Base-by-base conservation (phyloP, 2,113 vertebrate genomes). In the Anseranas semipalmata region DNA sequence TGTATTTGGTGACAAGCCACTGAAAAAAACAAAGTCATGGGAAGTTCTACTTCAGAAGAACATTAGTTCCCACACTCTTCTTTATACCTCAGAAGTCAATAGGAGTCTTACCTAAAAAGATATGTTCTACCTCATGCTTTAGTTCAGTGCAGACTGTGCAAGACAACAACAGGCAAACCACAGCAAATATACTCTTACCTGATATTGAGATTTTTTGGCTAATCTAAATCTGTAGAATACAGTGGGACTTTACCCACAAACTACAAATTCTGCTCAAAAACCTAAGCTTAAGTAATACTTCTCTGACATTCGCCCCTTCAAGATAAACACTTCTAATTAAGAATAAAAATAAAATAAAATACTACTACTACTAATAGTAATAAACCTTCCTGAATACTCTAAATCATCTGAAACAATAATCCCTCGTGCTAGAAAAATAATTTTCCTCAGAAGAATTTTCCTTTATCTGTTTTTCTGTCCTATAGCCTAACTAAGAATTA, bases 1-100 rank as follows among this genome's bases (percentile, higher is more conserved):
- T 35, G 28, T 39, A 28, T 24, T 10, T 16, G 46, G 21, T 0
- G 0, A 48, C 6, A 87, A 89, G 25, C 43, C 43, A 63, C 27
- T 19, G 21, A 89, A 84, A 37, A 94, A 86, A 86, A 86, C 17
- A 43, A 7, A 71, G n/a, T 18, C 17, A 55, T 16, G 16, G 8
- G 18, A 79, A 66, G 19, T 59, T 93, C 37, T 46, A 25, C 19
- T 67, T 67, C 52, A 63, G 55, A 77, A 66, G 24, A 89, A 16
- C 15, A 45, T 55, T 24, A 10, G 10, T 74, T 83, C 81, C 50
- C 24, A 60, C 9, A 28, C 6, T 79, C 25, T 21, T 77, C 41
- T 59, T 81, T 13, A 55, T 74, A 17, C 60, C 50, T 20, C 77
- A 18, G 59, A 35, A 77, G 27, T 43, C 62, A 90, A 46, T 3